Evolutionary conservation across 2,113 vertebrate genomes (phyloP), one percentile per base, ranked within the genome.

Genomic region (Tychaedon coryphoeus): DNA sequence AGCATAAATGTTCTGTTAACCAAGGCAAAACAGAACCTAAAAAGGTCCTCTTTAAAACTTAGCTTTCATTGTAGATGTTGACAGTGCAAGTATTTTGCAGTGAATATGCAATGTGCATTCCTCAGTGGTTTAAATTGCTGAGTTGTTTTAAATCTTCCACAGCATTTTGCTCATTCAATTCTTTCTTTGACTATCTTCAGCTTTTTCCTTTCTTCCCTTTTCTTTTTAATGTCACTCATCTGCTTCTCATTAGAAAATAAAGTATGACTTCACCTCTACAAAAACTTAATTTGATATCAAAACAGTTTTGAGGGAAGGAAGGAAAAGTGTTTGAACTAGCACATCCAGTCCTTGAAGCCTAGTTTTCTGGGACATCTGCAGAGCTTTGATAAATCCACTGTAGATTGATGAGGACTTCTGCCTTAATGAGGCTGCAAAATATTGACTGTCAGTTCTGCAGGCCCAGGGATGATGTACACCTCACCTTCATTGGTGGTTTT

Each of bases 161-260:
- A 33, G 23, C 15, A 1, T 94, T 94, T 61, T 75, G 45, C 57
- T 90, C 79, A 88, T 80, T 92, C 72, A 84, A 2, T 81, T 53
- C 78, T 84, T 90, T 78, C 36, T 88, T 90, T 93, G 19, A 67
- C 85, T 57, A 57, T 82, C 62, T 90, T 90, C 23, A 61, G 66
- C 50, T 86, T 95, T 88, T 86, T 53, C 33, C 36, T 90, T 85
- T 56, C 36, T 79, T 85, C 12, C 2, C 38, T 85, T 76, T 62
- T 73, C 77, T 58, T 82, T 90, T 42, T 12, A 56, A 85, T 69
- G 88, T 60, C 92, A 93, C 64, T 95, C 83, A 93, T 96, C 89
- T 96, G 91, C 50, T 96, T 97, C 95, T 84, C 83, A 95, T 95
- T 92, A 95, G 48, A 85, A 95, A 95, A 87, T 60, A 72, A 91